phyloP scores from a whole-genome alignment of 2,888 invertebrate genomes.

The Cylindroiulus punctatus region DNA sequence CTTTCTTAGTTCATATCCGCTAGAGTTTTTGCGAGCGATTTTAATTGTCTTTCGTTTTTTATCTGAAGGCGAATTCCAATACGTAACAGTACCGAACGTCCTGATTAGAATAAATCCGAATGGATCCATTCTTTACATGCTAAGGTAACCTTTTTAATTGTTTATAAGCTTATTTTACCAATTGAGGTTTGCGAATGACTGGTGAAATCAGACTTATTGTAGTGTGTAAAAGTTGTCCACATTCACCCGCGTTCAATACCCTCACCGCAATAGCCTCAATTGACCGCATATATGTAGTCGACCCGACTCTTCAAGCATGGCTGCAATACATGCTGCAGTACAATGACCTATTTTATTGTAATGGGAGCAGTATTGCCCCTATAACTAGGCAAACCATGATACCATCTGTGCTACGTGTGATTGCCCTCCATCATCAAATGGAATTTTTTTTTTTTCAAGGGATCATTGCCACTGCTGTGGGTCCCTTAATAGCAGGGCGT shows the following conservation, averaged over 20 bases:
- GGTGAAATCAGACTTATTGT: too few species aligned
- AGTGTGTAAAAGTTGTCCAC: not conserved
- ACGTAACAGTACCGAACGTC: constrained; percentile 69
- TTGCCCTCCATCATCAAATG: not conserved
- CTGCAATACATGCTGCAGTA: not conserved
- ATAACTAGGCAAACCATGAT: not conserved
- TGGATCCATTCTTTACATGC: constrained; percentile 69
- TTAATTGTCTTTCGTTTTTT: not conserved
- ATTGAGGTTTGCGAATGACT: too few species aligned
- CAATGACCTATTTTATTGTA: not conserved
- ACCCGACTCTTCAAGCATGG: not conserved
- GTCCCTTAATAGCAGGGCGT: not conserved
- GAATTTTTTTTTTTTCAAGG: not conserved
- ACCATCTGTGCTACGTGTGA: not conserved
- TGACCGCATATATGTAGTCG: not conserved
- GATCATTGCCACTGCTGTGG: not conserved
- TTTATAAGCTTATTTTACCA: not conserved
- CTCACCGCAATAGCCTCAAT: not conserved
- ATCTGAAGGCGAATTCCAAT: constrained; percentile 66
- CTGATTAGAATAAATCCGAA: constrained; percentile 68
- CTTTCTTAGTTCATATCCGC: not conserved
- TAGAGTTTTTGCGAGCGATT: too few species aligned
- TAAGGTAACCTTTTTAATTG: constrained; percentile 64
- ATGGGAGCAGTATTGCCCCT: not conserved
- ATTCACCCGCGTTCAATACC: not conserved